Evolutionary conservation across 2,113 vertebrate genomes (phyloP), one percentile per base, ranked within the genome.

Genomic region (Hystrix cristata): DNA sequence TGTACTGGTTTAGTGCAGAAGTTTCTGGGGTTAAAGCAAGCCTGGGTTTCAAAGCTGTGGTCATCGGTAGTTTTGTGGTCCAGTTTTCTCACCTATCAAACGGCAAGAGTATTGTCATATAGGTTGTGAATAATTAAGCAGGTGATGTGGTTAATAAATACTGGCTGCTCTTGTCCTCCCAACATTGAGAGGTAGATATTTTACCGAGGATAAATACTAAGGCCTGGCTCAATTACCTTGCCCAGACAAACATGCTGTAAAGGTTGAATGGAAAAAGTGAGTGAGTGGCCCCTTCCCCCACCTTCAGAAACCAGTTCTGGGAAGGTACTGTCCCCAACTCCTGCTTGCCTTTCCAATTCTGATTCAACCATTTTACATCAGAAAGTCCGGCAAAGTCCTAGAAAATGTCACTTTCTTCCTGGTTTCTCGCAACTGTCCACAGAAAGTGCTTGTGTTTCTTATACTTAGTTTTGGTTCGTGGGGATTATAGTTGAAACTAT

Each of bases 251-350:
- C 51, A 31, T 60, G 84, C 55, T 21, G 60, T 53, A 74, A 90
- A 81, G 69, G 16, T 53, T 87, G 62, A 80, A 31, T 81, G 78
- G 87, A 95, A 98, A 85, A 55, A 65, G 71, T 89, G 72, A 71
- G n/a, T 93, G 53, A 74, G 71, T 85, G 60, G 31, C 7, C 60
- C 87, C 71, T 23, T 79, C 65, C 65, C 76, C 81, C 78, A 95
- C 82, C 12, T 79, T 51, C 78, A 94, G 85, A 92, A 96, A 94
- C 90, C 51, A 69, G 67, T 95, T 96, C 95, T 97, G 92, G 95
- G 92, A 90, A 80, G 55, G 53, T 25, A n/a, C 51, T 69, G 65
- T 55, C 78, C 71, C 89, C 53, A 79, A 18, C 62, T 94, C 48
- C 92, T 78, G 46, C 16, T 96, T 64, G 84, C 13, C 19, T 53